Evolutionary conservation across 2,888 invertebrate genomes (phyloP), one percentile per base, ranked within the genome.

Genomic region (Apotomis turbidana): DNA sequence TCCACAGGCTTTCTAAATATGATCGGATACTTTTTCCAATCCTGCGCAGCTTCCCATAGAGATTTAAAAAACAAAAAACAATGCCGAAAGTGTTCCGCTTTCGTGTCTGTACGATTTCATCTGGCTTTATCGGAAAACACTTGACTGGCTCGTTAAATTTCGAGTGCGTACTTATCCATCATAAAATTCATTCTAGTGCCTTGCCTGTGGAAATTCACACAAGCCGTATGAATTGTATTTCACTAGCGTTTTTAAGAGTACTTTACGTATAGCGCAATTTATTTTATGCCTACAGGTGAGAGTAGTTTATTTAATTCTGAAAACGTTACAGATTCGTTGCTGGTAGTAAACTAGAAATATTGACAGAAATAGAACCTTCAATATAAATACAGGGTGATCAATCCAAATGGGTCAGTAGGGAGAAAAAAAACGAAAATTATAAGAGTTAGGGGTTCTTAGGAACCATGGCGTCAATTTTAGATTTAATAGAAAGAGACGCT

Each of bases 81-180:
- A 49, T 49, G 49, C 5, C 1, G 49, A 10, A 3, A 49, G 3
- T 9, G 57, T 38, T 10, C 9, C 5, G 12, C 4, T 4, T 36
- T 38, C 10, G 3, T 10, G 8, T 12, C 4, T 52, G 8, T 13
- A 8, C 1, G 1, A 4, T 64, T 64, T 54, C 15, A 15, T 55
- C 54, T 64, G 13, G 3, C 3, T 64, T 64, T 64, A 64, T 64
- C 44, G 64, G 64, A 66, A 66, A 66, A 46, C 55, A 57, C 66
- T 66, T n/a, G 66, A 57, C 27, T 44, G 46, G 27, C 10, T 66
- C 55, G 66, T 66, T 66, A 66, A 66, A 66, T 66, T 15, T 46
- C 46, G n/a, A 66, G 66, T 12, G 55, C 54, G 41, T 6, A 27
- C 55, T 57, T n/a, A 46, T 41, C 41, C 15, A 15, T 41, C 44